These are phyloP conservation scores for Chlorops oryzae DNA, from an alignment of 1,140 invertebrate genomes.

Conservation along the genomic window DNA sequence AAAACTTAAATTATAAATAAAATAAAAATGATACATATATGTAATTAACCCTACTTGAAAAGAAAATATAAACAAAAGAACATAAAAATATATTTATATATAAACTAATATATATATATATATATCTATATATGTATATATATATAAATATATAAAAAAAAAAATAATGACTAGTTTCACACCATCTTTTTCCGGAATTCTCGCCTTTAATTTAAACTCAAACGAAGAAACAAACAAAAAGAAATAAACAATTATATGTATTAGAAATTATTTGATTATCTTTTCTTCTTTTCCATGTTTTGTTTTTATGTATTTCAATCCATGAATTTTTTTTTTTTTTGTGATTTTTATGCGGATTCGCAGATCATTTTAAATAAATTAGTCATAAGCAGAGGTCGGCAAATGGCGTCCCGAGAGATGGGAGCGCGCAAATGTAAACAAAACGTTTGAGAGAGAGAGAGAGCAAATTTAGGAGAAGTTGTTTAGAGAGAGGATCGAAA, in stretches of 20 bases:
- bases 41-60: too few species aligned
- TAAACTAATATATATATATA: not conserved
- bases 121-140: not conserved
- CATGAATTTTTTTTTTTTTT: not conserved
- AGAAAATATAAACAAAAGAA: constrained; percentile 5
- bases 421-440: too few species aligned
- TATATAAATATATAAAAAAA: constrained; percentile 11
- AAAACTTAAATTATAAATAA: constrained; percentile 10
- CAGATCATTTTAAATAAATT: too few species aligned
- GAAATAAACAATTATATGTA: not conserved
- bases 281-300: not conserved
- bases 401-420: too few species aligned
- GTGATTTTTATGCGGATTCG: not conserved
- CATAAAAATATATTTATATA: constrained; percentile 1
- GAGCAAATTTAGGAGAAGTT: too few species aligned
- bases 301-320: not conserved
- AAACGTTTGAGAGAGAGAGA: too few species aligned
- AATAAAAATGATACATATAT: too few species aligned
- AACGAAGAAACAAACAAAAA: constrained; percentile 1
- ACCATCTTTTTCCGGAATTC: too few species aligned
- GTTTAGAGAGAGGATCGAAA: too few species aligned
- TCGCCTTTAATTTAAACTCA: constrained; percentile 6
- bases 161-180: constrained; percentile 11
- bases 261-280: not conserved
- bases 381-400: too few species aligned